Percentiles rank a stretch among this genome's conserved stretches.
Evolutionary conservation across 2,113 vertebrate species (phyloP).

Genomic region (Plotosus lineatus): DNA sequence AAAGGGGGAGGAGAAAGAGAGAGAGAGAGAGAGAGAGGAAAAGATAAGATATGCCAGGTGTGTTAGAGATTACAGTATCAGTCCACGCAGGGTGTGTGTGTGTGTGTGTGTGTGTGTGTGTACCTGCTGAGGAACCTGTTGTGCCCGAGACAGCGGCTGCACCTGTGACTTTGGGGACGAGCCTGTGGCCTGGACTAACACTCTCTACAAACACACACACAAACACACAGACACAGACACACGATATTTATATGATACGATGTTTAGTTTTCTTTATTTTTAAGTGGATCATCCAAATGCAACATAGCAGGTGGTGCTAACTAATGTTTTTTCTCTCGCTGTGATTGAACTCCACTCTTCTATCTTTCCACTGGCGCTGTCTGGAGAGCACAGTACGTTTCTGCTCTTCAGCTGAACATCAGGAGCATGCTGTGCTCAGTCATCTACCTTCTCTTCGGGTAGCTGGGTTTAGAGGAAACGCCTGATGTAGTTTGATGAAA

Average conservation of each 20-base stretch:
- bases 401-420: background rate
- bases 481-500: background rate
- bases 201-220: constrained; percentile 78
- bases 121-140: constrained; percentile 94
- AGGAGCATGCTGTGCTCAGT: background rate
- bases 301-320: constrained; percentile 13
- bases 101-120: constrained; percentile 62
- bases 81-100: constrained; percentile 47
- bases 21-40: background rate
- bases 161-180: constrained; percentile 88
- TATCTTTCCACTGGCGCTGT: background rate
- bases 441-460: constrained; percentile 5
- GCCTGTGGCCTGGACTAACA: constrained; percentile 89
- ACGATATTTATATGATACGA: too few relatives aligned
- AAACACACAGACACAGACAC: constrained; percentile 33
- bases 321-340: constrained; percentile 27
- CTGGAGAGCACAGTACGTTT: background rate
- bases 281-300: constrained; percentile 38
- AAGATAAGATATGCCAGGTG: constrained; percentile 24
- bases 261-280: too few relatives aligned
- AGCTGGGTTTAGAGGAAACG: background rate
- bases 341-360: background rate
- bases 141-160: constrained; percentile 87
- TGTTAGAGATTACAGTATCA: constrained; percentile 18
- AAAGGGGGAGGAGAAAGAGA: background rate